phyloP scores from a whole-genome alignment of 2,888 invertebrate species.

The Clusia tigrina region DNA sequence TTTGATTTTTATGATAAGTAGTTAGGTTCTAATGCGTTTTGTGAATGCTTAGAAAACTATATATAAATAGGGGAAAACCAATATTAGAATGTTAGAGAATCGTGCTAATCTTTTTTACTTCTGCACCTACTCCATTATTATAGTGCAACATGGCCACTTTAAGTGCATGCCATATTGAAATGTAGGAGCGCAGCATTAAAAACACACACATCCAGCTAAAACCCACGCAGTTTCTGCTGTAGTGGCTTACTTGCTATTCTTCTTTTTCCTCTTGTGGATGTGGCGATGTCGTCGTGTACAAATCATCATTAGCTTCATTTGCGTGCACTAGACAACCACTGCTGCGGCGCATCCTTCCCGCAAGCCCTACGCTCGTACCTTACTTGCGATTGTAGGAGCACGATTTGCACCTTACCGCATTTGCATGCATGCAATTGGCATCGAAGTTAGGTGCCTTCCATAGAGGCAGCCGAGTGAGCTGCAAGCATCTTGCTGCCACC shows the following conservation, averaged over 20 bases:
- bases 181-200: background rate
- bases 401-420: constrained; percentile 6
- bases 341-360: constrained; percentile 5
- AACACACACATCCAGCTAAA: background rate
- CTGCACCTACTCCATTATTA: constrained; percentile 10
- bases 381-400: background rate
- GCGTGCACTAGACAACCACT: constrained; percentile 18
- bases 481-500: constrained; percentile 4
- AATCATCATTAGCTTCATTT: constrained; percentile 36
- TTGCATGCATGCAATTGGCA: background rate
- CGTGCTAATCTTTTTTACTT: background rate
- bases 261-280: background rate
- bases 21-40: too few species aligned
- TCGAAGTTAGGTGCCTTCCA: background rate
- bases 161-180: background rate
- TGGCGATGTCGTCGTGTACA: constrained; percentile 17
- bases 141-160: background rate
- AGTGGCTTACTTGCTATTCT: background rate
- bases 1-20: too few species aligned
- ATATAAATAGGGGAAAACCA: too few species aligned
- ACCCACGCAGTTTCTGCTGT: constrained; percentile 7
- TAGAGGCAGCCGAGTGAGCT: background rate
- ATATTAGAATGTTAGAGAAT: too few species aligned
- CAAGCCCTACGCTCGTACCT: constrained; percentile 15
- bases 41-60: too few species aligned